A percentile compares a stretch with the other conserved stretches of the same genome.
These are phyloP conservation scores for cat (Felis catus) DNA, from an alignment of 2,113 vertebrate genomes.

Conservation along the genomic window F.catus_Fca126_mat1.0 CM031418.1:101462501-101463000, in stretches of 20 bases:
- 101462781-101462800: slow-evolving; percentile 30
- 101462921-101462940: slow-evolving; percentile 26
- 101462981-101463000: slow-evolving; percentile 47
- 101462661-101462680: slow-evolving; percentile 21
- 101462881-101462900: slow-evolving; percentile 55
- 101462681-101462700: background rate
- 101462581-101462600: background rate
- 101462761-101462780: slow-evolving; percentile 27
- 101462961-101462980: slow-evolving; percentile 46
- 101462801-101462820: background rate
- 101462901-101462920: slow-evolving; percentile 47
- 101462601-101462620: background rate
- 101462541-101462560: background rate
- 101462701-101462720: slow-evolving; percentile 34
- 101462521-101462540: background rate
- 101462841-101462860: slow-evolving; percentile 12
- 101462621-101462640: slow-evolving; percentile 55
- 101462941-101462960: background rate
- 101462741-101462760: slow-evolving; percentile 40
- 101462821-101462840: background rate
- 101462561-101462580: background rate
- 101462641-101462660: slow-evolving; percentile 40
- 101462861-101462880: background rate
- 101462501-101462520: background rate
- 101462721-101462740: slow-evolving; percentile 44